These are phyloP conservation scores for Pterocles burchelli DNA, from an alignment of 2,113 vertebrate genomes.

Conservation along the genomic window DNA sequence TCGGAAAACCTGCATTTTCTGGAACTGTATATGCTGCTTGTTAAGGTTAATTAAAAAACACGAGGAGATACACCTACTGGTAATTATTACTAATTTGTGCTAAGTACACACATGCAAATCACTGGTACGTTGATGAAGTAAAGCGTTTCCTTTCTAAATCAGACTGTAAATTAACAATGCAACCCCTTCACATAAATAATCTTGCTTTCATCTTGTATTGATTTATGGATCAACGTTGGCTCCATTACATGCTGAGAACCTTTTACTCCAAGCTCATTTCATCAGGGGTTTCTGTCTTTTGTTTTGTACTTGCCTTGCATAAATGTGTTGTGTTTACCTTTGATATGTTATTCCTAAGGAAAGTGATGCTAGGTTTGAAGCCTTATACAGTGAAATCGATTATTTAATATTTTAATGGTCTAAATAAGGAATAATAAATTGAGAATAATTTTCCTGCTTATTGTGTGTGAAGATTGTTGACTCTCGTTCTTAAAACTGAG, in stretches of 20 bases:
- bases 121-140: constrained; percentile 16
- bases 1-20: constrained; percentile 3
- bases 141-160: constrained; percentile 35
- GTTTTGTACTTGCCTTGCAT: constrained; percentile 67
- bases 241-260: constrained; percentile 49
- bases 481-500: constrained; percentile 29
- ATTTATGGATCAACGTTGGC: constrained; percentile 71
- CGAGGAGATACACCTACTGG: neutral
- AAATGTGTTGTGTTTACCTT: constrained; percentile 35
- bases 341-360: neutral
- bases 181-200: constrained; percentile 58
- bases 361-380: constrained; percentile 23
- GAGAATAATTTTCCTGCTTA: neutral
- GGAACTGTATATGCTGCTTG: neutral
- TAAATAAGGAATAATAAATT: neutral
- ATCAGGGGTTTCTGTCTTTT: constrained; percentile 38
- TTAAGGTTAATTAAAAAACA: constrained; percentile 29
- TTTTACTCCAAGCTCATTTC: constrained; percentile 61
- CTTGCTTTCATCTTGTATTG: constrained; percentile 76
- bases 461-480: neutral
- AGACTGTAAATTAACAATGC: constrained; percentile 67
- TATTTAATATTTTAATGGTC: constrained; percentile 4
- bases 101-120: neutral
- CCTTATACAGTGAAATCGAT: neutral
- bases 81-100: constrained; percentile 30